phyloP scores from a whole-genome alignment of 2,888 invertebrate genomes.

The Tetragonula carbonaria region DNA sequence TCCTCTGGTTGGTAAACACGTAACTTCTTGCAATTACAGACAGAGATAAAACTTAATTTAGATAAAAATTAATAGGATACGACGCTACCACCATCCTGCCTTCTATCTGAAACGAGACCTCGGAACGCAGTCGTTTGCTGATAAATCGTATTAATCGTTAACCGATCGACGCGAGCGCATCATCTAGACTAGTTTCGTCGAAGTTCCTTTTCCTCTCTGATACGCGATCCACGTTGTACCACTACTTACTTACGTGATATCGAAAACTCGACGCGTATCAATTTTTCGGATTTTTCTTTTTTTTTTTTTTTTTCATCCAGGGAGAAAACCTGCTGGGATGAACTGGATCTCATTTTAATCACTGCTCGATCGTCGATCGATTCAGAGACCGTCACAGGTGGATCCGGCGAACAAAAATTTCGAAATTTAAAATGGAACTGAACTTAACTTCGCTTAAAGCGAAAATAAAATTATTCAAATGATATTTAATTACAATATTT shows the following conservation, averaged over 20 bases:
- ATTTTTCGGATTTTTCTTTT: constrained; percentile 14
- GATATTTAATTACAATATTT: no score
- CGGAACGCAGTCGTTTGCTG: constrained; percentile 23
- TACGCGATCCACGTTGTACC: not conserved
- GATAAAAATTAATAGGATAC: not conserved
- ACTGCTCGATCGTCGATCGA: not conserved
- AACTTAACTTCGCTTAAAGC: no score
- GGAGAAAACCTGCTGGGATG: not conserved
- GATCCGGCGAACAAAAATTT: no score
- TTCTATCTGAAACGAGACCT: constrained; percentile 17
- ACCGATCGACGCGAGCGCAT: constrained; percentile 54
- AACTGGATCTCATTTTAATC: not conserved
- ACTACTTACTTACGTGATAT: constrained; percentile 44
- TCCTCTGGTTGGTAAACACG: not conserved
- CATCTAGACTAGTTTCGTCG: constrained; percentile 35
- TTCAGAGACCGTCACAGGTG: not conserved
- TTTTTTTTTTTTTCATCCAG: not conserved
- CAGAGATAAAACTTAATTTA: not conserved
- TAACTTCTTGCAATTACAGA: not conserved
- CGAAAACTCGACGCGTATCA: constrained; percentile 29
- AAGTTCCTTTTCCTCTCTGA: constrained; percentile 28
- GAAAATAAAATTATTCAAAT: no score
- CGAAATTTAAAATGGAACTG: no score
- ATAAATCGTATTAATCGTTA: constrained; percentile 64
- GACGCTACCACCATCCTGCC: no score